A percentile compares a stretch with the other conserved stretches of the same genome.
phyloP scores from a whole-genome alignment of 2,888 invertebrate species.

The Eulithis testata region DNA sequence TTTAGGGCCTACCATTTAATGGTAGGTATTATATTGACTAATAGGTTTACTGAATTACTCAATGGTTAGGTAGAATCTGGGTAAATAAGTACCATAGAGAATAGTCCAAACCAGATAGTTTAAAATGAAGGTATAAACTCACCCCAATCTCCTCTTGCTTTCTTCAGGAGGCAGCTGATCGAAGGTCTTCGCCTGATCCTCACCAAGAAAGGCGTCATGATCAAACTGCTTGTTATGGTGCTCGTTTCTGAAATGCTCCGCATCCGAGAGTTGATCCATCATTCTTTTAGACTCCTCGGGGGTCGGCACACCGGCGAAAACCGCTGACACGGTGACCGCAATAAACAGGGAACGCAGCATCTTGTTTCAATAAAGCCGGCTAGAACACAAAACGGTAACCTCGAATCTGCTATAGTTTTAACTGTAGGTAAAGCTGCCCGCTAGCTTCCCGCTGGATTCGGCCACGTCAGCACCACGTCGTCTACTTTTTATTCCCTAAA shows the following conservation, averaged over 20 bases:
- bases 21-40: too few species aligned
- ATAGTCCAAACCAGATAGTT: too few species aligned
- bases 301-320: conserved; percentile 87
- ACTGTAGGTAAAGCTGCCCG: background rate
- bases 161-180: conserved; percentile 98
- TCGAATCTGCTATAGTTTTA: conserved; percentile 6
- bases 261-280: conserved; percentile 89
- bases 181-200: conserved; percentile 96
- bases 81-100: too few species aligned
- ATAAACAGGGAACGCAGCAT: conserved; percentile 72
- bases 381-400: background rate
- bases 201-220: conserved; percentile 98
- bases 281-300: conserved; percentile 88
- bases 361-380: conserved; percentile 41
- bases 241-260: conserved; percentile 91
- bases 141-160: conserved; percentile 94
- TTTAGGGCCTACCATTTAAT: too few species aligned
- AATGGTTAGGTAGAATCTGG: too few species aligned
- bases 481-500: conserved; percentile 58
- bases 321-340: conserved; percentile 69
- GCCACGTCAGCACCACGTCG: conserved; percentile 78
- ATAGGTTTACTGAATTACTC: too few species aligned
- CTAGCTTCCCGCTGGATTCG: conserved; percentile 44
- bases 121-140: conserved; percentile 39
- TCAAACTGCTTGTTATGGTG: conserved; percentile 96